These are phyloP conservation scores for Pelobates cultripes DNA, from an alignment of 2,797 vertebrate species.

Conservation along the genomic window DNA sequence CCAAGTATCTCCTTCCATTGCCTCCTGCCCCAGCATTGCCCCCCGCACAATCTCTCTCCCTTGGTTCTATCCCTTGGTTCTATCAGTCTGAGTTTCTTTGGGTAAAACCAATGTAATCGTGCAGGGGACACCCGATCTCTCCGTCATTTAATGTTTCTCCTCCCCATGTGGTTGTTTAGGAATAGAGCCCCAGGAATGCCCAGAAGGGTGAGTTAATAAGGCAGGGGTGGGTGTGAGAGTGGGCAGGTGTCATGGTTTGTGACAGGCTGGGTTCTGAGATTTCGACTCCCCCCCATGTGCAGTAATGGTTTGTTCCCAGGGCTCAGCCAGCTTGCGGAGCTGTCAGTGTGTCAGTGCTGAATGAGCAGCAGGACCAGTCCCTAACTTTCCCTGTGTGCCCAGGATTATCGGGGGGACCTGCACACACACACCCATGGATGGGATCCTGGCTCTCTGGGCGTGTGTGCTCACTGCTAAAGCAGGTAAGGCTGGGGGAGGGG, in stretches of 20 bases:
- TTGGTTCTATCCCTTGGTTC: not conserved
- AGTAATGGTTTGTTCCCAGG: conserved; percentile 59
- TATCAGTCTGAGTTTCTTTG: not conserved
- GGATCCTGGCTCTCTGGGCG: conserved; percentile 67
- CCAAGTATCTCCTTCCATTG: not conserved
- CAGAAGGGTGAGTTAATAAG: not conserved
- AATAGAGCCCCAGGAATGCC: not conserved
- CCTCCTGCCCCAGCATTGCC: not conserved
- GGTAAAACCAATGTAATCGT: not conserved
- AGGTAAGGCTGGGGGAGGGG: conserved; percentile 60
- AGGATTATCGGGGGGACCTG: conserved; percentile 39
- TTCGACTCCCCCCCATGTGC: conserved; percentile 53
- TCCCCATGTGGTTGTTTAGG: not conserved
- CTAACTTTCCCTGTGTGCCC: conserved; percentile 45
- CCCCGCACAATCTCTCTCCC: not conserved
- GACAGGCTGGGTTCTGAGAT: conserved; percentile 58
- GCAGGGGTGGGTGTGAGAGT: not conserved
- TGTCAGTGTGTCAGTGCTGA: conserved; percentile 4
- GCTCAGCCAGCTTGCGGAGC: conserved; percentile 9
- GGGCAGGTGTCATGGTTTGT: not conserved
- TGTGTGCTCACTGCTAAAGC: conserved; percentile 67
- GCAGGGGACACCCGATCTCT: not conserved
- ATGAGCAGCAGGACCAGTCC: not conserved
- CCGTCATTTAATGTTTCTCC: not conserved
- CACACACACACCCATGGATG: conserved; percentile 58